Base-by-base conservation (phyloP, 92 coral and sea anemone genomes). In the Parazoanthus atlanticus region DNA sequence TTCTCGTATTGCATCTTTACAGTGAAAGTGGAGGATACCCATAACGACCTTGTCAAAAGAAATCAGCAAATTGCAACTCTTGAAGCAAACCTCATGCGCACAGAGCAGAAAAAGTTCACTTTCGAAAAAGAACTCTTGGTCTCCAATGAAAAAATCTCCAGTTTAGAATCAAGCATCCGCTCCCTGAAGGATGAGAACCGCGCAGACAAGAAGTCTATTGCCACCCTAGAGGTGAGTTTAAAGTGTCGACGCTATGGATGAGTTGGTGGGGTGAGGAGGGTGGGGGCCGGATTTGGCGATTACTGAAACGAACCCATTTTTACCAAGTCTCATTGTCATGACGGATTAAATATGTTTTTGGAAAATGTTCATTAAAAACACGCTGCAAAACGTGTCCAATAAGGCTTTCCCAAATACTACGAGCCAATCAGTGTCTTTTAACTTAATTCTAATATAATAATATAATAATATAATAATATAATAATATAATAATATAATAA, bases 41-140 rank as follows among this genome's bases (percentile, higher is more conserved):
- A 94, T 74, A 88, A 90, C 33, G 98, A 95, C 21, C 91, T 95
- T 65, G 93, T 97, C 41, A 96, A 93, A 72, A 93, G 95, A 15
- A 97, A 95, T 70, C 98, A 97, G 73, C 91, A 92, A 31, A 92
- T 95, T 26, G 96, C 98, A 32, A 81, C 91, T 25, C 92, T 97
- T 58, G 98, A 97, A 76, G 89, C 96, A 49, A 94, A 89, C 67
- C 84, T 97, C 32, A 25, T 89, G 17, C 93, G 95, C 47, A 88
- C 90, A 26, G 99, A 97, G 75, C 98, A 97, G 89, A 97, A 90
- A 86, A 96, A 92, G 76, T 90, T 88, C 38, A 93, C 93, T 21
- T 78, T 93, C 28, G 99, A 97, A 29, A 97, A 96, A 72, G 98
- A 97, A 73, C 89, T 96, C 10, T 80, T 95, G 81, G 98, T 96